Conservation (phyloP, 2,113 vertebrate species). For the Thunnus thynnus region DNA sequence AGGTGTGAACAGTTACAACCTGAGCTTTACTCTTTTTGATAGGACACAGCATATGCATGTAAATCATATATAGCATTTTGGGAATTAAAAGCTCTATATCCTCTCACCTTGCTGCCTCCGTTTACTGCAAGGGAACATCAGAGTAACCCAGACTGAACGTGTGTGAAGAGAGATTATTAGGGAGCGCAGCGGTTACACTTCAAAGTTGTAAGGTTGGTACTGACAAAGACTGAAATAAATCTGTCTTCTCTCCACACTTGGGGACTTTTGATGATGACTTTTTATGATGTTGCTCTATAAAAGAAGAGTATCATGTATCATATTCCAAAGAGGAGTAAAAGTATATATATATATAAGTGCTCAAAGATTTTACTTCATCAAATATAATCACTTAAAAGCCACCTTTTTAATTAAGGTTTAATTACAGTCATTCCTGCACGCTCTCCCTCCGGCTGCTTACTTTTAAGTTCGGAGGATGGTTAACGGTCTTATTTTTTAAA, state of each 20-base stretch:
- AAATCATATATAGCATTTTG: constrained; percentile 12
- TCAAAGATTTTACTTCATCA: constrained; percentile 20
- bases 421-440: constrained; percentile 39
- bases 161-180: constrained; percentile 16
- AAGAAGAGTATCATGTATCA: constrained; percentile 13
- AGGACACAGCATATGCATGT: background rate
- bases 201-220: background rate
- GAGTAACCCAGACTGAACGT: constrained; percentile 32
- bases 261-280: constrained; percentile 53
- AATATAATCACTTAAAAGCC: constrained; percentile 27
- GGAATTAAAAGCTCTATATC: constrained; percentile 11
- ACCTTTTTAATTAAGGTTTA: constrained; percentile 45
- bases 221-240: constrained; percentile 15
- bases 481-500: background rate
- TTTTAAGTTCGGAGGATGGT: background rate
- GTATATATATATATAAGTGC: constrained; percentile 15
- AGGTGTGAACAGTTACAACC: constrained; percentile 13
- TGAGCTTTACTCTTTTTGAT: background rate
- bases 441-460: constrained; percentile 6
- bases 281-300: background rate
- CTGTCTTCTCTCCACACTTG: background rate
- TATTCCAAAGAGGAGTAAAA: constrained; percentile 62
- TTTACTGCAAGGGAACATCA: constrained; percentile 33
- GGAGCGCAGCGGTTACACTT: constrained; percentile 10
- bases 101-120: constrained; percentile 23